A percentile compares a stretch with the other conserved stretches of the same genome.
These are phyloP conservation scores for Hippoglossus hippoglossus DNA, from an alignment of 2,797 vertebrate genomes.

Conservation along the genomic window DNA sequence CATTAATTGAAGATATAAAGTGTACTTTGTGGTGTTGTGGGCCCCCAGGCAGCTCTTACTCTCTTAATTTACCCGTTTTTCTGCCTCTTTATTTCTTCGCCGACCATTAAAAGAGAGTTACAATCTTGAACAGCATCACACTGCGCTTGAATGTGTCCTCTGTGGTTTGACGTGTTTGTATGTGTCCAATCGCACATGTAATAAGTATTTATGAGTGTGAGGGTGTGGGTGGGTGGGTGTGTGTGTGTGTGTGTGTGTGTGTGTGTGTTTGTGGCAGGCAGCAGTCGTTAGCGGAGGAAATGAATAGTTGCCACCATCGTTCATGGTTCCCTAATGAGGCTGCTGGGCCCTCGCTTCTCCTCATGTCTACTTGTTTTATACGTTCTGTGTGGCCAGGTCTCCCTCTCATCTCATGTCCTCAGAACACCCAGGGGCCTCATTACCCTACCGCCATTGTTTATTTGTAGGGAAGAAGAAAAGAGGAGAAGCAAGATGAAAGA, in stretches of 20 bases:
- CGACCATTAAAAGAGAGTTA: conserved; percentile 58
- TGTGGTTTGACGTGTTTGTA: conserved; percentile 58
- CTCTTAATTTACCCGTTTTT: conserved; percentile 32
- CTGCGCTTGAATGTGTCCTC: conserved; percentile 53
- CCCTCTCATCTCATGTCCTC: conserved; percentile 72
- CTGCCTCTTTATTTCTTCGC: conserved; percentile 14
- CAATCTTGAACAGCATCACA: conserved; percentile 38
- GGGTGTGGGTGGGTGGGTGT: conserved; percentile 16
- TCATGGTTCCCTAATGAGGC: conserved; percentile 78
- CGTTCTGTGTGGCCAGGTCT: conserved; percentile 71
- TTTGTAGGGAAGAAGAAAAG: conserved; percentile 67
- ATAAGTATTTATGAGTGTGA: conserved; percentile 36
- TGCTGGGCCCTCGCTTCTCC: conserved; percentile 56
- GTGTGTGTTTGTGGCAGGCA: conserved; percentile 28
- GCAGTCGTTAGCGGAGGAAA: conserved; percentile 71
- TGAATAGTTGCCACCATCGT: conserved; percentile 66
- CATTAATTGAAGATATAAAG: conserved; percentile 23
- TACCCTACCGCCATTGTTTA: conserved; percentile 77
- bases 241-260: conserved; percentile 12
- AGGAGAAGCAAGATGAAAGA: conserved; percentile 65
- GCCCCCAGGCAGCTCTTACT: conserved; percentile 35
- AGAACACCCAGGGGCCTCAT: conserved; percentile 78
- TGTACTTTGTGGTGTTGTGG: conserved; percentile 3
- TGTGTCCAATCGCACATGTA: conserved; percentile 30
- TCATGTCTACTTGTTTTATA: conserved; percentile 61